phyloP scores from a whole-genome alignment of 2,113 vertebrate species.

The Aythya baeri region DNA sequence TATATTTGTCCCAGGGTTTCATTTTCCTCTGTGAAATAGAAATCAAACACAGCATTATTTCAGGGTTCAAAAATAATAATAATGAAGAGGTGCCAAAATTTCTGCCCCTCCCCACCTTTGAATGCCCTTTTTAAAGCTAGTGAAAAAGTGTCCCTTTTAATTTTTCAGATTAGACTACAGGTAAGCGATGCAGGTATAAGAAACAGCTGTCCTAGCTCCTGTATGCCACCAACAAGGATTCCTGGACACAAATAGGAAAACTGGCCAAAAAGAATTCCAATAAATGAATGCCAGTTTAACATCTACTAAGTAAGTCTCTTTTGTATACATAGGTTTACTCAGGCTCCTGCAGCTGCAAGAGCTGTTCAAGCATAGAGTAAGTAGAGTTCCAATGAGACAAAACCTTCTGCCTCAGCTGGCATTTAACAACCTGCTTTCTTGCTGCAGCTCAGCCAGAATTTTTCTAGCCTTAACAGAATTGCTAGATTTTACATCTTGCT shows the following conservation, averaged over 20 bases:
- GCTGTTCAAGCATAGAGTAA: constrained; percentile 75
- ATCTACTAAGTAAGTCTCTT: constrained; percentile 72
- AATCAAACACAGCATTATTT: constrained; percentile 58
- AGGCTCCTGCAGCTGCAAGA: constrained; percentile 66
- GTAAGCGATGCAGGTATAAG: constrained; percentile 21
- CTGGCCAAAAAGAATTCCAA: constrained; percentile 70
- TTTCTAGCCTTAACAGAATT: constrained; percentile 67
- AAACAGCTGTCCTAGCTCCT: constrained; percentile 56
- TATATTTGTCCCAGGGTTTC: constrained; percentile 39
- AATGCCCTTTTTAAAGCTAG: background rate
- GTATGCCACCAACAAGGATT: constrained; percentile 58
- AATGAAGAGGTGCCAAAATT: background rate
- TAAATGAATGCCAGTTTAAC: constrained; percentile 75
- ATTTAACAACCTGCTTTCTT: constrained; percentile 79
- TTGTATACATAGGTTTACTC: constrained; percentile 59
- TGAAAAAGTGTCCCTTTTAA: constrained; percentile 18
- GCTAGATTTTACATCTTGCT: constrained; percentile 50
- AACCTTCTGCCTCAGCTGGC: constrained; percentile 78
- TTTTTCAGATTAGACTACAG: constrained; percentile 50
- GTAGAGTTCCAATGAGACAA: constrained; percentile 73
- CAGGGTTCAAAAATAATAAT: constrained; percentile 56
- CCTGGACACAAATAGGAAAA: constrained; percentile 66
- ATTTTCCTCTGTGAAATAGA: constrained; percentile 46
- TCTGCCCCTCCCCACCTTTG: background rate
- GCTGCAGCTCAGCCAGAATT: constrained; percentile 72